These are phyloP conservation scores for Diceros bicornis DNA, from an alignment of 2,797 vertebrate genomes.

Conservation along the genomic window DNA sequence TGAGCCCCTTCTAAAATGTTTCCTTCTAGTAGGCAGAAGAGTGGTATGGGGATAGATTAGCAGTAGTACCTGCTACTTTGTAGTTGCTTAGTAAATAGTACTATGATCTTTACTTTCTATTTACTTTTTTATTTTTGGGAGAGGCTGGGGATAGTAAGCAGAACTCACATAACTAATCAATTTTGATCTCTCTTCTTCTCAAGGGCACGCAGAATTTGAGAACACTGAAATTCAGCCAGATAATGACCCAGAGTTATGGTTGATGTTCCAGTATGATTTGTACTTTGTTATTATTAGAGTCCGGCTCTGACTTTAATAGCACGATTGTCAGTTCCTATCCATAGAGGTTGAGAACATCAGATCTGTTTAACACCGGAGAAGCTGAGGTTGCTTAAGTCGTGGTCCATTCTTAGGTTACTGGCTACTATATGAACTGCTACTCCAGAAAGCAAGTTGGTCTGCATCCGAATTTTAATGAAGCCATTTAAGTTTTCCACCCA, in stretches of 20 bases:
- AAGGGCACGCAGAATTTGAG: conserved; percentile 53
- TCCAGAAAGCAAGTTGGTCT: conserved; percentile 43
- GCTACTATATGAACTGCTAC: conserved; percentile 57
- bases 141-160: conserved; percentile 56
- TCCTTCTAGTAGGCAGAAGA: background rate
- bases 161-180: conserved; percentile 68
- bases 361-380: background rate
- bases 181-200: background rate
- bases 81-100: background rate
- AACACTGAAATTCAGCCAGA: conserved; percentile 65
- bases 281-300: conserved; percentile 71
- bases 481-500: conserved; percentile 63
- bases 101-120: background rate
- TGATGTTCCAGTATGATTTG: conserved; percentile 62
- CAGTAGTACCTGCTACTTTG: background rate
- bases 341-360: conserved; percentile 32
- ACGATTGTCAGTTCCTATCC: conserved; percentile 45
- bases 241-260: conserved; percentile 74
- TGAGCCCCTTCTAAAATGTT: conserved; percentile 43
- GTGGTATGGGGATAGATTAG: background rate
- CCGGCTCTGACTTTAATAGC: conserved; percentile 56
- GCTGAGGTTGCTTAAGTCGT: background rate
- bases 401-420: conserved; percentile 55
- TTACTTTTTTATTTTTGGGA: conserved; percentile 70
- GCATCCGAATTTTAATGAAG: conserved; percentile 78